Conservation (phyloP, 2,888 invertebrate species). For the Cantharis rufa region DNA sequence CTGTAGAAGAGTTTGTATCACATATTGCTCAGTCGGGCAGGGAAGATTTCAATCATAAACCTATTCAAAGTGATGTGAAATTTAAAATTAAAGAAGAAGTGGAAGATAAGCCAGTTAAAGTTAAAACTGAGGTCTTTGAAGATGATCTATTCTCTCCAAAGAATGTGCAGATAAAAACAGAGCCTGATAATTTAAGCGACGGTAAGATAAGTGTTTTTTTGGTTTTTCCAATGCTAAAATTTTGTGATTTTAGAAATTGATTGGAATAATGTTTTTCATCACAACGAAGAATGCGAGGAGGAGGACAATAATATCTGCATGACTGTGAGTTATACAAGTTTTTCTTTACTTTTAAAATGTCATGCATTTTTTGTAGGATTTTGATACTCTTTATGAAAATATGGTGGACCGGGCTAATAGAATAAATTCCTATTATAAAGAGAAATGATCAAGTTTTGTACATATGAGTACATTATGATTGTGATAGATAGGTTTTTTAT, state of each 20-base stretch:
- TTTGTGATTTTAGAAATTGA: not conserved
- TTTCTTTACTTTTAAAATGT: not conserved
- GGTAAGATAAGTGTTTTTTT: not conserved
- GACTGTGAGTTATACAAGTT: not conserved
- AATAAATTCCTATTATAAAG: not conserved
- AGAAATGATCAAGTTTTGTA: not conserved
- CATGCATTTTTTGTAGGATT: not conserved
- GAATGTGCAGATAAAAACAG: not conserved
- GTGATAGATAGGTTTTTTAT: not conserved
- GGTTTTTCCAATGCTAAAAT: not conserved
- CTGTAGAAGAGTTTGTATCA: not conserved
- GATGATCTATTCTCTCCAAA: not conserved
- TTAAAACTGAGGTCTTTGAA: not conserved
- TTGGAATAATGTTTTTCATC: not conserved
- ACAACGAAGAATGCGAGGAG: not conserved
- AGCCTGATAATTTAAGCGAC: not conserved
- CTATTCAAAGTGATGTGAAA: not conserved
- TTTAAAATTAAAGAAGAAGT: not conserved
- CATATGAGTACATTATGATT: not conserved
- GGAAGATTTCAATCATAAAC: not conserved
- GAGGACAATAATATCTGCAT: not conserved
- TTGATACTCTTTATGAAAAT: not conserved
- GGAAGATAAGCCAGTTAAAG: not conserved
- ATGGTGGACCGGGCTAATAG: not conserved
- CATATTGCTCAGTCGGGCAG: not conserved